These are phyloP conservation scores for Chromoteleia sp. DNA, from an alignment of 2,888 invertebrate species.

Conservation along the genomic window DNA sequence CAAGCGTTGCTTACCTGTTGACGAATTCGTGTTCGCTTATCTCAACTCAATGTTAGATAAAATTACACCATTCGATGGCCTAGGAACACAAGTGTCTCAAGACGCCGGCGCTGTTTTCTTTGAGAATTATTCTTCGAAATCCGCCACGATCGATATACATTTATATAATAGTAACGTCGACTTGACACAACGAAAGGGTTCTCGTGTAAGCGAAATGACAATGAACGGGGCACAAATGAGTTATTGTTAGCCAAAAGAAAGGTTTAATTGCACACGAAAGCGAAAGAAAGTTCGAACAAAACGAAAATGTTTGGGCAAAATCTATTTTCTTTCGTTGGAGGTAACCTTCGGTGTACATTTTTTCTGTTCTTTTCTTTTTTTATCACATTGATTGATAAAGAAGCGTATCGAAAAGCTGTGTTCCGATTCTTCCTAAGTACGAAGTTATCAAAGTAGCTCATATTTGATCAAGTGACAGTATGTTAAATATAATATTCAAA, in stretches of 20 bases:
- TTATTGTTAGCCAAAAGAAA: constrained; percentile 7
- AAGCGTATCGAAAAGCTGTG: not conserved
- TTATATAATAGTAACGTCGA: constrained; percentile 10
- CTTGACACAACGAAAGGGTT: constrained; percentile 1
- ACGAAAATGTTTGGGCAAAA: not conserved
- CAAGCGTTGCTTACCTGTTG: constrained; percentile 5
- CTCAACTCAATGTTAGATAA: not conserved
- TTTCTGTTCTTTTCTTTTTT: not conserved
- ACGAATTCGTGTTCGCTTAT: constrained; percentile 1
- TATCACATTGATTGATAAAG: constrained; percentile 24
- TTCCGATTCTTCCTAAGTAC: constrained; percentile 16
- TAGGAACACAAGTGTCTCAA: not conserved
- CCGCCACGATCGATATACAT: not conserved
- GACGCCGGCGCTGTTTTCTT: too few relatives aligned
- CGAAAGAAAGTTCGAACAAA: not conserved
- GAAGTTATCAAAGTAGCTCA: constrained; percentile 45
- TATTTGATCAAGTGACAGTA: constrained; percentile 49
- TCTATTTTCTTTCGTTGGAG: not conserved
- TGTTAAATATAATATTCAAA: constrained; percentile 30
- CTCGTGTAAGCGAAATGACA: too few relatives aligned
- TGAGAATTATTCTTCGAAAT: too few relatives aligned
- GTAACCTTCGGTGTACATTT: not conserved
- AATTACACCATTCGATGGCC: not conserved
- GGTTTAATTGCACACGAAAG: constrained; percentile 2
- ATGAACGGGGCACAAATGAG: constrained; percentile 13